phyloP scores from a whole-genome alignment of 2,797 vertebrate species.

The Spinibarbus caldwelli region DNA sequence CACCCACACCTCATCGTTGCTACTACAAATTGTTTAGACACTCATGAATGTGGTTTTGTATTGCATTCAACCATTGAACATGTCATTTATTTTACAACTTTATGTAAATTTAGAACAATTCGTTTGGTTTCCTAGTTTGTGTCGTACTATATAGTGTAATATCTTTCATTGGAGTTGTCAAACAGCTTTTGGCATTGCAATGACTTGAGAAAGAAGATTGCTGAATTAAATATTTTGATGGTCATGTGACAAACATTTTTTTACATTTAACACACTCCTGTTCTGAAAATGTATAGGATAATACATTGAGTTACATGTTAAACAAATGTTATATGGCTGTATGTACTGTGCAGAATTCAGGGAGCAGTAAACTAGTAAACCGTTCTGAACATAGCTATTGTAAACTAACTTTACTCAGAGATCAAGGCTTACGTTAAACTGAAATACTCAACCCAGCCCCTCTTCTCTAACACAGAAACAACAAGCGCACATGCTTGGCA shows the following conservation, averaged over 20 bases:
- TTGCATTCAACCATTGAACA: neutral
- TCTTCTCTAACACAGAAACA: neutral
- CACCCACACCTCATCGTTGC: constrained; percentile 51
- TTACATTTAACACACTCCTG: neutral
- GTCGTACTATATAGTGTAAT: no score
- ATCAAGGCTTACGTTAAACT: neutral
- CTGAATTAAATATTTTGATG: neutral
- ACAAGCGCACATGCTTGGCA: neutral
- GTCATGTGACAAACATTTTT: neutral
- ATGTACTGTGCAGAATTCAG: neutral
- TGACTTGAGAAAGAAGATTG: neutral
- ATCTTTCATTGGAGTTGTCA: neutral
- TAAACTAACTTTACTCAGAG: neutral
- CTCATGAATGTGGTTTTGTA: neutral
- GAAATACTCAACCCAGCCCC: neutral
- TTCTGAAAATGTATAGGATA: neutral
- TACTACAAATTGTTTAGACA: constrained; percentile 4
- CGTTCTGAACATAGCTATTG: neutral
- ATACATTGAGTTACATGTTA: neutral
- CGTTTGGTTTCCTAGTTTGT: neutral
- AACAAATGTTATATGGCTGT: neutral
- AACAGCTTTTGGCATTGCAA: neutral
- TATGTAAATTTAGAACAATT: neutral
- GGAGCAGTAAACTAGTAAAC: neutral
- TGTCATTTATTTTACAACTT: neutral